These are phyloP conservation scores for Zaprionus bogoriensis DNA, from an alignment of 2,888 invertebrate species.

Conservation along the genomic window DNA sequence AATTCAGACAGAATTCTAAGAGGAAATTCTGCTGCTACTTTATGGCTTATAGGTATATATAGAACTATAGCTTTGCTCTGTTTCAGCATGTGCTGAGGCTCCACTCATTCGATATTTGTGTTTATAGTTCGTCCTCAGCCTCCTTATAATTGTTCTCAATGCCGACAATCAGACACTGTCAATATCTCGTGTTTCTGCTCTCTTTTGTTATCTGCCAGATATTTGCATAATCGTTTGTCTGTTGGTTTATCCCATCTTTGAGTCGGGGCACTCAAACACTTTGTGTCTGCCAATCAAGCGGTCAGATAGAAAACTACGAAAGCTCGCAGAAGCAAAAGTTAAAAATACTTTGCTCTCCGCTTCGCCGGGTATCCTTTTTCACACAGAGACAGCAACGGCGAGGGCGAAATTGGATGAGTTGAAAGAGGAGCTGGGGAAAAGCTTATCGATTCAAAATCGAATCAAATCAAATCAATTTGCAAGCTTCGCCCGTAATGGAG, in stretches of 20 bases:
- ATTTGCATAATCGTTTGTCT: slow-evolving; percentile 67
- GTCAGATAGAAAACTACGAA: slow-evolving; percentile 33
- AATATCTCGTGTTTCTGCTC: neutral
- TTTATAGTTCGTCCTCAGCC: too few species aligned
- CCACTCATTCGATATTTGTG: neutral
- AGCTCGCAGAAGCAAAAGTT: slow-evolving; percentile 49
- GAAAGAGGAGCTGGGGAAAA: slow-evolving; percentile 8
- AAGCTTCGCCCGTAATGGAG: slow-evolving; percentile 67
- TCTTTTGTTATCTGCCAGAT: slow-evolving; percentile 40
- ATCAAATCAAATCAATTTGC: slow-evolving; percentile 76
- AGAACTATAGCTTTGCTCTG: too few species aligned
- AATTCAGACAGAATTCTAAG: too few species aligned
- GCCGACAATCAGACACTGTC: slow-evolving; percentile 1
- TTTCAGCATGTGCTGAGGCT: neutral
- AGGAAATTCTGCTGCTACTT: too few species aligned
- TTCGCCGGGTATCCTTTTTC: slow-evolving; percentile 10
- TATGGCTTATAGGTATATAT: too few species aligned
- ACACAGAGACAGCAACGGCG: neutral
- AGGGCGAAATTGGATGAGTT: neutral
- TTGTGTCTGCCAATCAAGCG: slow-evolving; percentile 58
- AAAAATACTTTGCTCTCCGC: slow-evolving; percentile 39
- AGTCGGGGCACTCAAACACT: slow-evolving; percentile 42
- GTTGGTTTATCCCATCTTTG: slow-evolving; percentile 47
- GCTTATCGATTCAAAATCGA: slow-evolving; percentile 74
- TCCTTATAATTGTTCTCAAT: neutral